Evolutionary conservation across 2,113 vertebrate genomes (phyloP).

Genomic region (Eclectus roratus): DNA sequence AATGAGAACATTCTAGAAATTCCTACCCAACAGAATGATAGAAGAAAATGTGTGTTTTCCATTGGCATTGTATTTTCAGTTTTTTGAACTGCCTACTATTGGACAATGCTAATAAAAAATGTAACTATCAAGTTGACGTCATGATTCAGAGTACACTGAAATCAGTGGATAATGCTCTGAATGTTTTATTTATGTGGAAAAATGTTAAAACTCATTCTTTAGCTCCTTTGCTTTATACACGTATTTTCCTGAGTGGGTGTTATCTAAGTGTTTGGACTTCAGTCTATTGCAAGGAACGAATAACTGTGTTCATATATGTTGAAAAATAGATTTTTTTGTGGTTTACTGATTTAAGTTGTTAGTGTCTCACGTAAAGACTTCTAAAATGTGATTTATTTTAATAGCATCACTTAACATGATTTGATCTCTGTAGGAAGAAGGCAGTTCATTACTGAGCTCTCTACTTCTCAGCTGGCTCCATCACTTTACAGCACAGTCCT

Average conservation of each 20-base stretch:
- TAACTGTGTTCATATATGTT: background rate
- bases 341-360: background rate
- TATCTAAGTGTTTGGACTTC: background rate
- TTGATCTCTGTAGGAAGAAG: constrained; percentile 43
- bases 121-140: background rate
- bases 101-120: background rate
- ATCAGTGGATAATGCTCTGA: background rate
- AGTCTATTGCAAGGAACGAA: background rate
- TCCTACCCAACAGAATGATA: background rate
- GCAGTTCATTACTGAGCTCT: constrained; percentile 28
- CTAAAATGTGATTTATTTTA: constrained; percentile 39
- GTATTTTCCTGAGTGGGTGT: background rate
- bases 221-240: fast-evolving
- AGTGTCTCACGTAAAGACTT: background rate
- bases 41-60: background rate
- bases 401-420: constrained; percentile 29
- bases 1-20: background rate
- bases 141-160: background rate
- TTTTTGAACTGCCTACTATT: background rate
- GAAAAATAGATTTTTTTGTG: background rate
- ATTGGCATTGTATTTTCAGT: background rate
- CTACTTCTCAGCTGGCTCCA: constrained; percentile 20
- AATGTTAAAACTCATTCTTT: background rate
- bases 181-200: background rate
- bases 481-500: background rate